Evolutionary conservation across 1,140 invertebrate genomes (phyloP).

Genomic region (Thrips palmi): DNA sequence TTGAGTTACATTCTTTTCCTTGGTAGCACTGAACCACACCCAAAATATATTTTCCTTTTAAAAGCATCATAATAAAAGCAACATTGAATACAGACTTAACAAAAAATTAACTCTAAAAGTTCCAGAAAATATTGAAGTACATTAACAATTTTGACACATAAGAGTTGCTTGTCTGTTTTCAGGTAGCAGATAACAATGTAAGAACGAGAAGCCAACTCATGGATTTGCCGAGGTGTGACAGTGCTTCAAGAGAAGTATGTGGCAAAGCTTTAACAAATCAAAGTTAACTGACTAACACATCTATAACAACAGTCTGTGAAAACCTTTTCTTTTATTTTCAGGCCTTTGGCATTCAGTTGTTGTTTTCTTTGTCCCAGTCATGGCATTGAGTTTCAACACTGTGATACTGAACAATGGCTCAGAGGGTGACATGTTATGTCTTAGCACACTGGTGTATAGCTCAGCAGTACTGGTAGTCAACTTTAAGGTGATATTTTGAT

Average conservation of each 20-base stretch:
- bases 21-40: too few species aligned
- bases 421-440: slow-evolving; percentile 24
- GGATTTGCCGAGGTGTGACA: too few species aligned
- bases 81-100: too few species aligned
- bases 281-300: neutral
- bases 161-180: slow-evolving; percentile 22
- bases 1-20: too few species aligned
- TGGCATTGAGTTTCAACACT: slow-evolving; percentile 23
- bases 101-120: too few species aligned
- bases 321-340: slow-evolving; percentile 19
- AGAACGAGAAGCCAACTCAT: too few species aligned
- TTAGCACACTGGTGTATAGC: slow-evolving; percentile 28
- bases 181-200: too few species aligned
- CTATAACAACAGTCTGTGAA: neutral
- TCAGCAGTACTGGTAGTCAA: slow-evolving; percentile 28
- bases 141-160: slow-evolving; percentile 19
- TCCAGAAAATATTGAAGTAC: too few species aligned
- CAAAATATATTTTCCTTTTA: too few species aligned
- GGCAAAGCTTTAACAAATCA: too few species aligned
- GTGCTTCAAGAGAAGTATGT: too few species aligned
- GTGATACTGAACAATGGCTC: slow-evolving; percentile 23
- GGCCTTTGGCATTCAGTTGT: slow-evolving; percentile 35
- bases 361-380: slow-evolving; percentile 31
- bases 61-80: too few species aligned
- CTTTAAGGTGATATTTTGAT: slow-evolving; percentile 25